Conservation (phyloP, 2,888 invertebrate species). For the Coleophora flavipennella region DNA sequence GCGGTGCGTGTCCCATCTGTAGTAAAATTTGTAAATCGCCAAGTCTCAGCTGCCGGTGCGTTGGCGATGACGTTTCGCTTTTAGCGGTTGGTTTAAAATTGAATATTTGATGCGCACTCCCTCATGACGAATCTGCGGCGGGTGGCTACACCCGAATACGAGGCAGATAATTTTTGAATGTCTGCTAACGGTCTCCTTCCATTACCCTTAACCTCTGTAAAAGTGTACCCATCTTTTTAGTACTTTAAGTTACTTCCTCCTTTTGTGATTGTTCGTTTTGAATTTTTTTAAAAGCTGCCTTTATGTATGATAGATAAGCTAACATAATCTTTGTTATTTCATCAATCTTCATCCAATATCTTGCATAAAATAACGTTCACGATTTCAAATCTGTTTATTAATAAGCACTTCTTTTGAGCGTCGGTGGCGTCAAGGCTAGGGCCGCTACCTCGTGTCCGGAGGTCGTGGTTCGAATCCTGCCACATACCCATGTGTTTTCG, state of each 20-base stretch:
- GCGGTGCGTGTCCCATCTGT: constrained; percentile 67
- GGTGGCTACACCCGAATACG: constrained; percentile 48
- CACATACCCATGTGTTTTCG: too few species aligned
- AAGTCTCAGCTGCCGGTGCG: constrained; percentile 65
- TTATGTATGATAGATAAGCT: too few species aligned
- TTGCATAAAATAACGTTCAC: constrained; percentile 2
- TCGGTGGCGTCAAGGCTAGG: too few species aligned
- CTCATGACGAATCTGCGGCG: constrained; percentile 63
- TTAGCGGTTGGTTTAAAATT: constrained; percentile 73
- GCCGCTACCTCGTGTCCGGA: too few species aligned
- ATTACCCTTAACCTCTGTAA: constrained; percentile 40
- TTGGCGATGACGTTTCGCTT: constrained; percentile 70
- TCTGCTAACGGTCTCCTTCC: constrained; percentile 48
- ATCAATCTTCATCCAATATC: neutral
- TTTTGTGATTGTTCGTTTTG: too few species aligned
- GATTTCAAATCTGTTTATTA: constrained; percentile 2
- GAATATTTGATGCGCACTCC: constrained; percentile 71
- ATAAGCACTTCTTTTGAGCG: too few species aligned
- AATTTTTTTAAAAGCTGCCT: too few species aligned
- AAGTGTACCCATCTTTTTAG: too few species aligned
- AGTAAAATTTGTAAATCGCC: constrained; percentile 66
- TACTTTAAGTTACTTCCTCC: too few species aligned
- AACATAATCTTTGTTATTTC: too few species aligned
- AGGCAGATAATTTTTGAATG: constrained; percentile 60
- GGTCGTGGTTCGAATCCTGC: too few species aligned